Evolutionary conservation across 1,140 invertebrate genomes (phyloP), one percentile per base, ranked within the genome.

Genomic region (Scaptodrosophila lebanonensis): DNA sequence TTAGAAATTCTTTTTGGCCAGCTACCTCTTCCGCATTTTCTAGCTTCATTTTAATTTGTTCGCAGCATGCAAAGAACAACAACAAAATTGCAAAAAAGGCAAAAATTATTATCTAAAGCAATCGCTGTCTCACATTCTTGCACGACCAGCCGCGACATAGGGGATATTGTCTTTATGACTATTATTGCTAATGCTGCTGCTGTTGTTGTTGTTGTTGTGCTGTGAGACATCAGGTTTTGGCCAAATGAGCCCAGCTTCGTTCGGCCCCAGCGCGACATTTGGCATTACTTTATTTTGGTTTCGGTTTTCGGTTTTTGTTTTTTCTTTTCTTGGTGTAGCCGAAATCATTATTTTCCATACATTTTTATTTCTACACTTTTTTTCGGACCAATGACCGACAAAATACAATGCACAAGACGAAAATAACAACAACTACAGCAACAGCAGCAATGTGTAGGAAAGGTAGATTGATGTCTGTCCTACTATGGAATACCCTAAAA

Each of bases 371-470:
- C 39, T 66, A 58, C 54, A 51, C 35, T 68, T 58, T 48, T 49
- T 68, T 66, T 69, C 79, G 63, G 79, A 83, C 79, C 79, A 83
- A 83, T 83, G 79, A 83, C 79, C 79, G 79, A 76, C 54, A 72
- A 72, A 76, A 53, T 32, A 58, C 52, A 66, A 59, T 59, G 42
- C 52, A 56, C 61, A 63, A 50, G 50, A 44, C 13, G 62, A 29
- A 9, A 49, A 32, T 39, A 48, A 17, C 43, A 45, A 12, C 40
- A 48, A 33, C 44, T 35, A 38, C 50, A 66, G 42, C 13, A 44
- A 29, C 42, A 67, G n/a, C 29, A 61, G 35, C 27, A 43, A 32
- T n/a, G n/a, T n/a, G n/a, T n/a, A n/a, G n/a, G n/a, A n/a, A n/a
- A n/a, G n/a, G n/a, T n/a, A n/a, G n/a, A n/a, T n/a, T n/a, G n/a